Percentiles rank a stretch among this genome's conserved stretches.
Conservation (phyloP, 2,888 invertebrate species). For the Tholera decimalis region DNA sequence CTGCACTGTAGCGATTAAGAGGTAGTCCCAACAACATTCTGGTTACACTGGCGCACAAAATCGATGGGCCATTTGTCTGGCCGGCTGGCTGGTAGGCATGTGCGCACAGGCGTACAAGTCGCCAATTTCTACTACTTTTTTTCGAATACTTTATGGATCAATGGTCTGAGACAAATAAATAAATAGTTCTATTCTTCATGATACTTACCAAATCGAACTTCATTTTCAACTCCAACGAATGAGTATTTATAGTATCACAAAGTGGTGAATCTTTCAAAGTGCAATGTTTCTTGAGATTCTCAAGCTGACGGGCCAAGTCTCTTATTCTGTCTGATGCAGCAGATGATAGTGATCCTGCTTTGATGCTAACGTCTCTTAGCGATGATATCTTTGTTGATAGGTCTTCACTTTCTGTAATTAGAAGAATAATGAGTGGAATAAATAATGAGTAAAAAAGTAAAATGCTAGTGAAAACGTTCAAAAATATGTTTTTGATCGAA, state of each 20-base stretch:
- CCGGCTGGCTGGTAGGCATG: no score
- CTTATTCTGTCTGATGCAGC: slow-evolving; percentile 91
- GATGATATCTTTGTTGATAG: slow-evolving; percentile 91
- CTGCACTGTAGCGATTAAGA: no score
- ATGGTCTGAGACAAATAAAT: no score
- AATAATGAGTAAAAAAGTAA: no score
- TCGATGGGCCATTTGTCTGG: no score
- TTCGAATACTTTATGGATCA: no score
- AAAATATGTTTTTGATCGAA: no score
- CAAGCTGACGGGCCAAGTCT: slow-evolving; percentile 92
- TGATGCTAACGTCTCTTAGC: slow-evolving; percentile 90
- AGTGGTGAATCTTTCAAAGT: slow-evolving; percentile 93
- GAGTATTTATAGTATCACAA: slow-evolving; percentile 94
- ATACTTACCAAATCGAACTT: slow-evolving; percentile 91
- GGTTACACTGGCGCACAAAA: no score
- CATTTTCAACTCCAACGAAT: slow-evolving; percentile 93
- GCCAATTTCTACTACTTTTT: no score
- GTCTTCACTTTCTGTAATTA: slow-evolving; percentile 90
- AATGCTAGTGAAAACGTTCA: no score
- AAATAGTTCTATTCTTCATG: neutral
- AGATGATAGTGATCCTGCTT: slow-evolving; percentile 89
- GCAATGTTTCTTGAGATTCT: slow-evolving; percentile 93
- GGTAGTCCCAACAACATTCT: no score
- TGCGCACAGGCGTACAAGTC: no score
- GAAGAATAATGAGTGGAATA: neutral